Evolutionary conservation across 1,140 invertebrate species (phyloP), one percentile per base, ranked within the genome.

Genomic region (Caerostris extrusa): DNA sequence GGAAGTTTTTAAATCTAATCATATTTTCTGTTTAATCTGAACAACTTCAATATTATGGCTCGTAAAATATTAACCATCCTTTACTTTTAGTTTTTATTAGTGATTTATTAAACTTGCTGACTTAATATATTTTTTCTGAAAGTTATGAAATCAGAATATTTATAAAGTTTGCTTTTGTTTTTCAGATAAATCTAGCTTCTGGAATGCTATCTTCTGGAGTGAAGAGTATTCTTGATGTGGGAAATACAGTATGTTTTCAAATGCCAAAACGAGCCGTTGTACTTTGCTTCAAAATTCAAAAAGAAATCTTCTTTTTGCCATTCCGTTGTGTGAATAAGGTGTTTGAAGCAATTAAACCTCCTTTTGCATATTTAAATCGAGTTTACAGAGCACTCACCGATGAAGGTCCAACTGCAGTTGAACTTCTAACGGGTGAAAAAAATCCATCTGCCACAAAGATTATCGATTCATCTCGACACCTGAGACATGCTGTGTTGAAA

Each of bases 181-280:
- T 85, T 17, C 50, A 88, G 86, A 34, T 88, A 34, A 34, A 64
- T 17, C 58, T 34, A 14, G 56, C 50, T 88, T 88, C 34, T 61
- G 58, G 86, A 64, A 14, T 64, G 14, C 53, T 88, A 55, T 64
- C 50, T 64, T 64, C 86, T 17, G 61, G 58, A 50, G 19, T 88
- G 19, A 64, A 88, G 61, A 64, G 50, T 17, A 19, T 17, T 14
- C 34, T 88, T 53, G 61, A 55, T 14, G 58, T 88, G 6, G 61
- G 58, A 61, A 61, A 88, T 58, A 83, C 82, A 88, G 60, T 64
- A 61, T 88, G 86, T 17, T 53, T 88, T 88, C 86, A 88, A 53
- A 64, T 88, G 61, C 86, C 86, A 50, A 88, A 88, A 53, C 53
- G 61, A 17, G 86, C 58, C 1, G 50, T 88, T 10, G 14, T 88